These are phyloP conservation scores for Eleginops maclovinus DNA, from an alignment of 2,113 vertebrate genomes.

Conservation along the genomic window DNA sequence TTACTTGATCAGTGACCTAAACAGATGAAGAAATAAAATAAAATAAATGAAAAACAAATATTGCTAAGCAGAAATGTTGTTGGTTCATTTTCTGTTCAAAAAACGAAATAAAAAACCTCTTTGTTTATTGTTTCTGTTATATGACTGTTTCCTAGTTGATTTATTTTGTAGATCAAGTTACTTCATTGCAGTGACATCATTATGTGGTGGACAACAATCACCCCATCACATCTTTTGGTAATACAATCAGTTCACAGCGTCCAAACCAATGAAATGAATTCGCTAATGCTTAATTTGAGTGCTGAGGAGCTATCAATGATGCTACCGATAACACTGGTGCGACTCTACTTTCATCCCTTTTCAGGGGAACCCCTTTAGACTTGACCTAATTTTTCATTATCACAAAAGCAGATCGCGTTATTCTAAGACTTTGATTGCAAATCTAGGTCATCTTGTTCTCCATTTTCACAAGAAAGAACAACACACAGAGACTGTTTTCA, in stretches of 20 bases:
- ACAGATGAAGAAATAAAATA: no score
- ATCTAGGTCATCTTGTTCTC: constrained; percentile 34
- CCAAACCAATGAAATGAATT: background rate
- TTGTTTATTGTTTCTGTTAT: background rate
- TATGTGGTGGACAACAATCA: background rate
- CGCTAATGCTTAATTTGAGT: background rate
- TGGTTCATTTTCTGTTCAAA: background rate
- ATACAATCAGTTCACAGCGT: background rate
- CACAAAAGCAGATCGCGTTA: constrained; percentile 21
- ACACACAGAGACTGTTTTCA: background rate
- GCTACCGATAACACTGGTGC: background rate
- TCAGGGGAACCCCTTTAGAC: constrained; percentile 26
- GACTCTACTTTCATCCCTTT: background rate
- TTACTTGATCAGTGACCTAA: no score
- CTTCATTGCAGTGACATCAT: background rate
- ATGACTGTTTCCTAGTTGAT: background rate
- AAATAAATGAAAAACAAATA: no score
- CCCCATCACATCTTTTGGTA: background rate
- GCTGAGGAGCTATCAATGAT: background rate
- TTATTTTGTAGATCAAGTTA: background rate
- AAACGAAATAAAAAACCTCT: background rate
- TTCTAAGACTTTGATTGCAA: background rate
- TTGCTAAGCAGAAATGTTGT: background rate
- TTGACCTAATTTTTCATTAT: constrained; percentile 43
- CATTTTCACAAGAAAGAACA: constrained; percentile 19